phyloP scores from a whole-genome alignment of 1,140 invertebrate genomes.

The Danaus melanippus region DNA sequence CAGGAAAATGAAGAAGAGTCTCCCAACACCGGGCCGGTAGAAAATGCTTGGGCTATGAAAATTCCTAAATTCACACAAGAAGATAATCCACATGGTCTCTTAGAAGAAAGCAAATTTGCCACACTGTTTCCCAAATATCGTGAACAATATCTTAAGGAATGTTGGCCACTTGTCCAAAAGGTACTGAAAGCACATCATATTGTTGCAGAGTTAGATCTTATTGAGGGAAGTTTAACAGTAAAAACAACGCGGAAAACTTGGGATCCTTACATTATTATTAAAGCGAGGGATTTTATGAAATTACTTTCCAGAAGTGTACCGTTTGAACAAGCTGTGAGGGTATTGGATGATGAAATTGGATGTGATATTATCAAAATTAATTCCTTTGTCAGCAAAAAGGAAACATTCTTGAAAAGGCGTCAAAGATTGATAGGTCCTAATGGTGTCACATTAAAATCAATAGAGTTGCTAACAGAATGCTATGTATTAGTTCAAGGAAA shows the following conservation, averaged over 20 bases:
- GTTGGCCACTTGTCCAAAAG: slow-evolving; percentile 96
- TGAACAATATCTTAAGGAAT: slow-evolving; percentile 96
- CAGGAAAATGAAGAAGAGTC: slow-evolving; percentile 25
- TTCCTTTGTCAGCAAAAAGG: slow-evolving; percentile 90
- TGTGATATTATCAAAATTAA: slow-evolving; percentile 99
- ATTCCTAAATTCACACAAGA: slow-evolving; percentile 91
- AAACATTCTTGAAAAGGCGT: slow-evolving; percentile 96
- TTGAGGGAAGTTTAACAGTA: slow-evolving; percentile 97
- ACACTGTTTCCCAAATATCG: slow-evolving; percentile 87
- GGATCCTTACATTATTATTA: slow-evolving; percentile 98
- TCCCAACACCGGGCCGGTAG: slow-evolving; percentile 70
- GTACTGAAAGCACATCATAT: slow-evolving; percentile 83
- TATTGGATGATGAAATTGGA: slow-evolving; percentile 91
- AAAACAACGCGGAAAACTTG: slow-evolving; percentile 97
- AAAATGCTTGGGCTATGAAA: slow-evolving; percentile 92
- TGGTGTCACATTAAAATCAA: slow-evolving; percentile 97
- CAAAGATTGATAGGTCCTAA: slow-evolving; percentile 97
- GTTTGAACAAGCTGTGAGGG: slow-evolving; percentile 91
- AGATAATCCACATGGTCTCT: slow-evolving; percentile 89
- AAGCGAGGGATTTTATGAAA: slow-evolving; percentile 97
- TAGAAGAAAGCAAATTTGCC: slow-evolving; percentile 82
- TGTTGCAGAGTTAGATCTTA: slow-evolving; percentile 93
- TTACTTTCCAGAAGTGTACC: slow-evolving; percentile 96
- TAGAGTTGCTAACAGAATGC: slow-evolving; percentile 98
- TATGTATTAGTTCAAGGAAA: slow-evolving; percentile 98